Evolutionary conservation across 1,140 invertebrate genomes (phyloP).

Genomic region (Plodia interpunctella): DNA sequence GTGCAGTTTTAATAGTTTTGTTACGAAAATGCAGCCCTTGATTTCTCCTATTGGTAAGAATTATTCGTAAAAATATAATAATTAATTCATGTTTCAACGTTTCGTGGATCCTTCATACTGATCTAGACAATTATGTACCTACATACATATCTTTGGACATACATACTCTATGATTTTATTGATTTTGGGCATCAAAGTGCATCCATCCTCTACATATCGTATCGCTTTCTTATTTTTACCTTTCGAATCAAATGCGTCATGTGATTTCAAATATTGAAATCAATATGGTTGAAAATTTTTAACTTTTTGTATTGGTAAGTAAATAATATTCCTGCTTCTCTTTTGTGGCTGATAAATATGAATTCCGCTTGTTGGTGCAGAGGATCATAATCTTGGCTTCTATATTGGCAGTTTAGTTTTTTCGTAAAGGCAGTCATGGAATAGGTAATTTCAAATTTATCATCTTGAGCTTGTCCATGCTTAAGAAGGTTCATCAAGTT

Average conservation of each 20-base stretch:
- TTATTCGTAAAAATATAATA: neutral
- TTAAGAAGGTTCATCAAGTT: too few relatives aligned
- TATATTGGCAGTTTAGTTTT: too few relatives aligned
- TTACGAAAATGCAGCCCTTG: slow-evolving; percentile 21
- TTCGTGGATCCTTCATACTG: neutral
- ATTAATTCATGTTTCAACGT: neutral
- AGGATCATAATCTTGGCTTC: too few relatives aligned
- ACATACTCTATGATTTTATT: neutral
- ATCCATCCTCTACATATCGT: neutral
- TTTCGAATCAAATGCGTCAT: neutral
- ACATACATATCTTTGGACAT: neutral
- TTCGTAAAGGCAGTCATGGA: too few relatives aligned
- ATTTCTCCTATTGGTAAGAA: slow-evolving; percentile 27
- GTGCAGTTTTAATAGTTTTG: neutral
- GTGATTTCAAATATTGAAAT: neutral
- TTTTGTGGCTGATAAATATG: too few relatives aligned
- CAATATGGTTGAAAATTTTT: neutral
- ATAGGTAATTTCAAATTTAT: too few relatives aligned
- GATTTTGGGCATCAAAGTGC: neutral
- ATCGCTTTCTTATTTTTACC: neutral
- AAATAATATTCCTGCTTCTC: too few relatives aligned
- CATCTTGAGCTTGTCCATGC: too few relatives aligned
- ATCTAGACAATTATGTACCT: neutral
- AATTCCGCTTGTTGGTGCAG: too few relatives aligned
- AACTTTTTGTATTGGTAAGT: too few relatives aligned